These are phyloP conservation scores for Drosophila burlai DNA, from an alignment of 1,140 invertebrate species.

Conservation along the genomic window DNA sequence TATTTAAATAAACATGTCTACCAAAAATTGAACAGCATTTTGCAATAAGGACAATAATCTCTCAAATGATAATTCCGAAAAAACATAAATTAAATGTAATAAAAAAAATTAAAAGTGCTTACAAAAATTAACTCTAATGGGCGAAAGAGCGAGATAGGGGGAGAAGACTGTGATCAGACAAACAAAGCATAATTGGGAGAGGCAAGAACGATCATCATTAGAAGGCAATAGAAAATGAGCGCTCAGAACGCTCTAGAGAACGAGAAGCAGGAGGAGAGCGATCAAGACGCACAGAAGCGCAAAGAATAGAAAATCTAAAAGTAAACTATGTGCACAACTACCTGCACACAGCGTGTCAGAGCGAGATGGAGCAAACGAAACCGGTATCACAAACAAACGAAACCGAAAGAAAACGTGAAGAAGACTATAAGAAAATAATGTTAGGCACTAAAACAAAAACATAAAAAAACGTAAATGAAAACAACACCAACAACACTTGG, in stretches of 20 bases:
- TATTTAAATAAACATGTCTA: not conserved
- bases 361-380: conserved; percentile 40
- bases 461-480: conserved; percentile 13
- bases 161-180: conserved; percentile 16
- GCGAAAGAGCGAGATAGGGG: conserved; percentile 4
- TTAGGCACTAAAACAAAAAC: conserved; percentile 37
- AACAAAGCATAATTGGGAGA: conserved; percentile 73
- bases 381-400: conserved; percentile 75
- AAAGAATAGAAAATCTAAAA: conserved; percentile 80
- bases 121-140: conserved; percentile 57
- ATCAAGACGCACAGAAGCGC: conserved; percentile 63
- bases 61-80: conserved; percentile 24
- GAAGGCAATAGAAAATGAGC: conserved; percentile 6
- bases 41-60: conserved; percentile 22
- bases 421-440: conserved; percentile 51
- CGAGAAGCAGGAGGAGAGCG: not conserved
- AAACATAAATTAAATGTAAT: conserved; percentile 47
- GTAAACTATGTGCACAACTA: conserved; percentile 73
- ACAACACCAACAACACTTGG: conserved; percentile 25
- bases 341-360: conserved; percentile 44
- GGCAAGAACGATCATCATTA: conserved; percentile 29
- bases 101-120: conserved; percentile 9
- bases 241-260: conserved; percentile 6
- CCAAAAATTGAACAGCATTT: conserved; percentile 23
- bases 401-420: conserved; percentile 45